Evolutionary conservation across 1,140 invertebrate species (phyloP), one percentile per base, ranked within the genome.

Genomic region (Atta cephalotes): DNA sequence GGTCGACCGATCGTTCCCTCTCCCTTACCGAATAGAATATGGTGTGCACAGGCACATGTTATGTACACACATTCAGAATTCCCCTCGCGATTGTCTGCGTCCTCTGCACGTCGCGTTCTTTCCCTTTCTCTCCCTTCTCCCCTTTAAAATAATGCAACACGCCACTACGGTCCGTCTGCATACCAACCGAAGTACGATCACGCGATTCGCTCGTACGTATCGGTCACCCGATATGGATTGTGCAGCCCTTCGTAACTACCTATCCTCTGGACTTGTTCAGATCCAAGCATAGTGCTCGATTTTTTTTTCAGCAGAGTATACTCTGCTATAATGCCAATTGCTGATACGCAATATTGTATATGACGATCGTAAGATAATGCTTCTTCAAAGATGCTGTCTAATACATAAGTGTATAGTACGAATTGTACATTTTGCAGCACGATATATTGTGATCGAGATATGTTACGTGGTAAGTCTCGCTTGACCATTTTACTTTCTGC

Each of bases 101-200:
- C 77, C 71, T 56, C 71, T 56, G 51, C 28, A 21, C 39, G 49
- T 63, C 39, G 39, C 66, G 39, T 51, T 49, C 79, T 78, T 39
- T 80, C 53, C 25, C 45, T n/a, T 35, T 39, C 49, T 51, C 56
- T 51, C 77, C 81, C 65, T 51, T 51, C 77, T 63, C 86, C 77
- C 62, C 49, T 77, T 14, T 87, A 66, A 90, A 88, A 87, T 85
- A 90, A 90, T 56, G 81, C 80, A 81, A 35, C 89, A 85, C 85
- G 82, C 89, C 86, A 78, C 62, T 62, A 80, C 86, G 87, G 80
- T 77, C 87, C 80, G 89, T 90, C 88, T 90, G 88, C 88, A 90
- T 90, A 90, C 88, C 88, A 90, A 60, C 49, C 88, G 25, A 28
- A 45, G 58, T 53, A 62, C 62, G 68, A 90, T 90, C 89, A 88